Percentiles rank a stretch among this genome's conserved stretches.
phyloP scores from a whole-genome alignment of 2,888 invertebrate species.

The Cerastis rubricosa region DNA sequence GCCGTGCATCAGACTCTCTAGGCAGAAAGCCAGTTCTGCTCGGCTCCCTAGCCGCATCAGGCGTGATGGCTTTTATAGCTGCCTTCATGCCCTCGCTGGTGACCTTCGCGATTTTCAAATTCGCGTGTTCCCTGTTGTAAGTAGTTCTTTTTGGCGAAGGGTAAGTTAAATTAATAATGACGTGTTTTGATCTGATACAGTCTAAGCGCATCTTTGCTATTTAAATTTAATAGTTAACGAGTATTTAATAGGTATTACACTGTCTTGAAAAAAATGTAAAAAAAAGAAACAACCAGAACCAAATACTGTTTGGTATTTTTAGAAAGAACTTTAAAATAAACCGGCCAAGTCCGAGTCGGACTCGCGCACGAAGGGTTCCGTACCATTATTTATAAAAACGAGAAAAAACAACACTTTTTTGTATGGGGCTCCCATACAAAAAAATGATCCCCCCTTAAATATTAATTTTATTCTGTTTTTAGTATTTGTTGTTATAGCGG shows the following conservation, averaged over 20 bases:
- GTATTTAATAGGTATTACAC: background rate
- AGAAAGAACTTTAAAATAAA: too few species aligned
- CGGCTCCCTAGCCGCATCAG: slow-evolving; percentile 75
- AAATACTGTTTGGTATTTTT: background rate
- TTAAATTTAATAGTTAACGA: background rate
- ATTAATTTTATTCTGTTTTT: too few species aligned
- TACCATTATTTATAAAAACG: too few species aligned
- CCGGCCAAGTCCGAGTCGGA: too few species aligned
- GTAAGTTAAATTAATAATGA: background rate
- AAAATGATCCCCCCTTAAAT: too few species aligned
- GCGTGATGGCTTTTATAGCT: slow-evolving; percentile 76
- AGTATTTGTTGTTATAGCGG: too few species aligned
- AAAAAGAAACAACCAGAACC: background rate
- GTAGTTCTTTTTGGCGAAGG: slow-evolving; percentile 58
- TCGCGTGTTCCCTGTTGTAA: slow-evolving; percentile 85
- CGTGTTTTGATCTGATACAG: background rate
- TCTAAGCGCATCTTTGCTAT: background rate
- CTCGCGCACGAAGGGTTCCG: too few species aligned
- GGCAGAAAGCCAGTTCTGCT: slow-evolving; percentile 84
- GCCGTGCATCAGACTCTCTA: slow-evolving; percentile 80
- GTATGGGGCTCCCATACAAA: too few species aligned
- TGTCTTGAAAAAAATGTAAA: background rate
- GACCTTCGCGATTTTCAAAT: slow-evolving; percentile 80
- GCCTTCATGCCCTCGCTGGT: slow-evolving; percentile 82
- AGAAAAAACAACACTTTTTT: too few species aligned